These are phyloP conservation scores for Lasioglossum malachurum DNA, from an alignment of 2,888 invertebrate genomes.

Conservation along the genomic window DNA sequence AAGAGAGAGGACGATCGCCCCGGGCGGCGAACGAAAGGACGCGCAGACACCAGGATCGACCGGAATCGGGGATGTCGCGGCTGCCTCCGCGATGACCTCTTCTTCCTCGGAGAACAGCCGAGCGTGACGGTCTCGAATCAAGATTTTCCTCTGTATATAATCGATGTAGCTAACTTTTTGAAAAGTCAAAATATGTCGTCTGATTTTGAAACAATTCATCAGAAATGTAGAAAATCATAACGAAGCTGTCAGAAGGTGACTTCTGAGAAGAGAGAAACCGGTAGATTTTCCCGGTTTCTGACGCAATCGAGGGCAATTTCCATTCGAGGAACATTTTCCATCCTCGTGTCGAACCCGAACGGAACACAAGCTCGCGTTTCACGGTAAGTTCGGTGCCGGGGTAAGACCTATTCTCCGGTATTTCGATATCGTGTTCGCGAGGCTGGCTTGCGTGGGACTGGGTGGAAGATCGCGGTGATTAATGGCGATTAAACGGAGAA, in stretches of 20 bases:
- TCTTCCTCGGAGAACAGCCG: slow-evolving; percentile 9
- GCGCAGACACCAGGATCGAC: slow-evolving; percentile 54
- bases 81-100: background rate
- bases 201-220: too few species aligned
- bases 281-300: background rate
- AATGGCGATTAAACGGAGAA: slow-evolving; percentile 71
- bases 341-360: slow-evolving; percentile 20
- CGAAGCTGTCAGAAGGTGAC: background rate
- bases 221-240: background rate
- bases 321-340: slow-evolving; percentile 28
- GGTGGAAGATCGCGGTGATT: slow-evolving; percentile 73
- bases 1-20: slow-evolving; percentile 74
- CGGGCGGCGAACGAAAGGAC: slow-evolving; percentile 68
- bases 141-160: background rate
- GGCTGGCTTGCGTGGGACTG: slow-evolving; percentile 67
- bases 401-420: slow-evolving; percentile 66
- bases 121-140: background rate
- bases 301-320: slow-evolving; percentile 23
- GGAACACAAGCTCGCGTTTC: slow-evolving; percentile 45
- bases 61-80: slow-evolving; percentile 55
- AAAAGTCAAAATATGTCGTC: background rate
- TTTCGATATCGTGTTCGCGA: slow-evolving; percentile 68
- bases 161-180: background rate
- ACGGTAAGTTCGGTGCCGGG: slow-evolving; percentile 54
- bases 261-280: background rate